Base-by-base conservation (phyloP, 2,113 vertebrate species). In the Xiphophorus couchianus region DNA sequence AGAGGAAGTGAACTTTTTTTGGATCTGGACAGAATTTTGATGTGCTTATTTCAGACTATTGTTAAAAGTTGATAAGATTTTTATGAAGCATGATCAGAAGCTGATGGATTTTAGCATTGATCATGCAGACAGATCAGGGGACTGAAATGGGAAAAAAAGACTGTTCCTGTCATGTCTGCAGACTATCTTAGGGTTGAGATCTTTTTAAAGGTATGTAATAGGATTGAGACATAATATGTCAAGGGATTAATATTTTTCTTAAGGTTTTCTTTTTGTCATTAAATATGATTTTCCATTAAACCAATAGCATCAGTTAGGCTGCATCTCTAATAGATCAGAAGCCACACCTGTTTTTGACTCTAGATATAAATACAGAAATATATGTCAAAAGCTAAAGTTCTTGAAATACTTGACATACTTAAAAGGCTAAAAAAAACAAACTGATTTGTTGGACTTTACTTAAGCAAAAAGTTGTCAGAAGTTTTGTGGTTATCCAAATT, bases 41-140 rank as follows among this genome's bases (percentile, higher is more conserved):
- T 87, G 31, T 85, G 60, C 80, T 82, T 73, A 73, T 90, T 80
- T 76, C 77, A 79, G 44, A 91, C 89, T 94, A 92, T 92, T 87
- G 93, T 93, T 93, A 90, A 90, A 92, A 85, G 84, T 90, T 82
- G 88, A 91, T 93, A 87, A 91, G 91, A 91, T 87, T 92, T 93
- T 93, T 84, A 93, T 91, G 91, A 91, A 85, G 89, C 87, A 37
- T 69, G 88, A 86, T 90, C 73, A 80, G 84, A 87, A 77, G 0
- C 88, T 92, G 92, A 95, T 90, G 82, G 86, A 93, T 89, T 85
- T 83, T 77, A 73, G 86, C 84, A 90, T 93, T 81, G 80, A 91
- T 94, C 91, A 93, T 69, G 67, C 70, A 74, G 92, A 90, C 84
- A 77, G 90, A 85, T 82, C 70, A 61, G 76, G 79, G 77, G 75